Base-by-base conservation (phyloP, 2,113 vertebrate genomes). In the Capreolus pygargus region DNA sequence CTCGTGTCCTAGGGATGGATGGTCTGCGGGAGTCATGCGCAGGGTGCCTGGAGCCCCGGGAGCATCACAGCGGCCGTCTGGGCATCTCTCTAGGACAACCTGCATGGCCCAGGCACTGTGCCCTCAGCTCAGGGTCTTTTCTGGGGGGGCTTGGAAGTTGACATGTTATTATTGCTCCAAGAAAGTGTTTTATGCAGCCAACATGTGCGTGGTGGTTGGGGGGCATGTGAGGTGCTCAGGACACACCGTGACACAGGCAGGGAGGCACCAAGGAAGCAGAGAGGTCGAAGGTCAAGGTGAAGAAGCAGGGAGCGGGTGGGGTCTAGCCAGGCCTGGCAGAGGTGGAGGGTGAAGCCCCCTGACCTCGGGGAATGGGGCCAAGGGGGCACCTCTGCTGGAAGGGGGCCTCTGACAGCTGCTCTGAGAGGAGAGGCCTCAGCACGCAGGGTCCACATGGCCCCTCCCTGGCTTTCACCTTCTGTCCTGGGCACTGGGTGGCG, bases 1-100 rank as follows among this genome's bases (percentile, higher is more conserved):
- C n/a, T 36, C 0, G 1, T 36, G 64, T 67, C 33, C 64, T 67
- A 17, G 64, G 33, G 64, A 17, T 11, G 64, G 64, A 36, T 4
- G 1, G 33, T n/a, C 64, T 64, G 60, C 0, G 15, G 7, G 60
- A 33, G 7, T 6, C 14, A 0, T 33, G 30, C 7, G 15, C 60
- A 33, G 30, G 60, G 60, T 33, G 14, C 30, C 60, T 1, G 33
- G 64, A 67, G 33, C 33, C 7, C 33, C 2, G 17, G 33, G 64
- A 67, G 8, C 64, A 36, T 21, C 64, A 67, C 33, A n/a, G 17
- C 8, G 1, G 33, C 33, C 2, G 0, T 36, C 16, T 67, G 64
- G 36, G 64, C 8, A 0, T 67, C 33, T n/a, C 64, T 33, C 64
- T 8, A 36, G 33, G 33, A 67, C 64, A 67, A 4, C 8, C 33